Percentiles rank a stretch among this genome's conserved stretches.
phyloP scores from a whole-genome alignment of 2,113 vertebrate genomes.

The Corythaixoides concolor region DNA sequence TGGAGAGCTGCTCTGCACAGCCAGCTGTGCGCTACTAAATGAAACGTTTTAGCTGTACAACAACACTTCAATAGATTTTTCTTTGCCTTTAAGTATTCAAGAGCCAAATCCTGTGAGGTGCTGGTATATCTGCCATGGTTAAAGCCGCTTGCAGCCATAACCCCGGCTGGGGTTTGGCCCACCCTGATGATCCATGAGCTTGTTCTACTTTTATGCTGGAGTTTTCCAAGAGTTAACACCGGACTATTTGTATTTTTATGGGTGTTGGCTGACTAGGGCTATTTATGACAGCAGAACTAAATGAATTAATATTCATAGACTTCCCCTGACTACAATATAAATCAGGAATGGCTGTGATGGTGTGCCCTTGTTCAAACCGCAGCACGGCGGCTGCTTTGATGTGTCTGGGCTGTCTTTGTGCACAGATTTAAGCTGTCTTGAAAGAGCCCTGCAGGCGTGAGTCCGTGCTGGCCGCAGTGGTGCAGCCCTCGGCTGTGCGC shows the following conservation, averaged over 20 bases:
- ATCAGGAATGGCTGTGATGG: not conserved
- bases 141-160: not conserved
- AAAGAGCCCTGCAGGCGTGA: fast-evolving
- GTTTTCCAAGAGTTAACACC: not conserved
- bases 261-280: not conserved
- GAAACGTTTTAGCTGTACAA: not conserved
- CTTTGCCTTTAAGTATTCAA: too few relatives aligned
- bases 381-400: not conserved
- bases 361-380: not conserved
- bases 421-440: not conserved
- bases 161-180: not conserved
- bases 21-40: not conserved
- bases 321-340: not conserved
- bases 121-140: fast-evolving
- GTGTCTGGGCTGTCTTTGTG: not conserved
- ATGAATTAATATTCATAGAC: not conserved
- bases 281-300: not conserved
- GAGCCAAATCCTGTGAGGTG: not conserved
- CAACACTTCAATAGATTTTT: fast-evolving
- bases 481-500: fast-evolving
- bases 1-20: not conserved
- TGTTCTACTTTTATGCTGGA: not conserved
- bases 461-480: fast-evolving
- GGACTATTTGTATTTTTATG: not conserved
- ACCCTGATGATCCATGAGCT: fast-evolving